These are phyloP conservation scores for Enhydra lutris DNA, from an alignment of 2,113 vertebrate genomes.

Conservation along the genomic window DNA sequence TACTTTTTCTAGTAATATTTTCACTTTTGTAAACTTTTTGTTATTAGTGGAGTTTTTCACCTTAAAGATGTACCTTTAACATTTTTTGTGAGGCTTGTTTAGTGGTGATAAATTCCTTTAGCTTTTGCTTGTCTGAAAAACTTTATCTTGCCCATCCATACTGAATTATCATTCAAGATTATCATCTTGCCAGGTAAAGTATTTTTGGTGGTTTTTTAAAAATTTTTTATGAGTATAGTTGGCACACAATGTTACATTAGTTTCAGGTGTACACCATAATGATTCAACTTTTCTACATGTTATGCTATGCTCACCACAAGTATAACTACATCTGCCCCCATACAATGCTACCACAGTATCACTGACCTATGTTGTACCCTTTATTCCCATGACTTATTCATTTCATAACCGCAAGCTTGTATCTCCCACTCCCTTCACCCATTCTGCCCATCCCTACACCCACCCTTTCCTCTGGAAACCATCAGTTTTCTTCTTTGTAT, in stretches of 20 bases:
- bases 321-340: background rate
- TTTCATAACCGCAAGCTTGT: background rate
- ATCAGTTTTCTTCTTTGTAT: background rate
- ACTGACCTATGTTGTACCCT: background rate
- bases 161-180: background rate
- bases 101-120: background rate
- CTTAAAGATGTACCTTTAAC: background rate
- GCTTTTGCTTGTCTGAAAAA: background rate
- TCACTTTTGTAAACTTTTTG: background rate
- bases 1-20: background rate
- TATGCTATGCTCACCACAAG: background rate
- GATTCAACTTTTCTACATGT: background rate
- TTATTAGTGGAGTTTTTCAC: background rate
- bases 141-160: background rate
- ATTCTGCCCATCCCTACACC: background rate
- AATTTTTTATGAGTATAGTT: background rate
- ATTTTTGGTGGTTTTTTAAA: background rate
- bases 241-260: background rate
- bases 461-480: background rate
- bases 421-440: background rate
- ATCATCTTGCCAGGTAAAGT: background rate
- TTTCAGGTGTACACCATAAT: background rate
- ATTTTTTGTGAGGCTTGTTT: background rate
- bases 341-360: background rate
- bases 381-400: background rate